These are phyloP conservation scores for Macaria liturata DNA, from an alignment of 2,888 invertebrate genomes.

Conservation along the genomic window DNA sequence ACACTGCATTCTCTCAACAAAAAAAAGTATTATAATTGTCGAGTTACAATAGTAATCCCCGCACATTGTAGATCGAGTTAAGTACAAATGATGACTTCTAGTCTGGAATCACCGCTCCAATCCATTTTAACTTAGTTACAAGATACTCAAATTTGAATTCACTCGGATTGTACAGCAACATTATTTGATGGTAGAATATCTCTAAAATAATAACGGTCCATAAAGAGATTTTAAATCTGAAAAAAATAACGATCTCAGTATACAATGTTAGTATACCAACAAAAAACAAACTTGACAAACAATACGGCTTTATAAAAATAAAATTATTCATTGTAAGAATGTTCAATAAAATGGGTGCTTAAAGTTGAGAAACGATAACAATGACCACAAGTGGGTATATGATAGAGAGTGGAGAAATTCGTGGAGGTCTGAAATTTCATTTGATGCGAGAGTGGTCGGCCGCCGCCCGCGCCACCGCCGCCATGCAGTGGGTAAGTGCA, in stretches of 20 bases:
- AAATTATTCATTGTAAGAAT: no score
- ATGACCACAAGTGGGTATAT: no score
- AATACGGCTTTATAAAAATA: no score
- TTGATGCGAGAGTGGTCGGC: conserved; percentile 15
- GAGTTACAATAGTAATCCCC: conserved; percentile 19
- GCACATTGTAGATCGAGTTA: conserved; percentile 38
- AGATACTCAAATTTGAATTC: conserved; percentile 25
- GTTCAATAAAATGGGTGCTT: no score
- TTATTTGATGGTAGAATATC: no score
- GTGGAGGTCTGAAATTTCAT: conserved; percentile 3
- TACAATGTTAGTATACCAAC: no score
- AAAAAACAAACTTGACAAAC: no score
- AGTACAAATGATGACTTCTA: conserved; percentile 40
- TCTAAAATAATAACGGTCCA: no score
- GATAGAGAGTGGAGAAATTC: neutral
- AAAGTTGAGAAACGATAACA: no score
- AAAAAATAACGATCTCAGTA: no score
- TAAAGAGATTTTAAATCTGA: no score
- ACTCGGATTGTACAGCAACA: neutral
- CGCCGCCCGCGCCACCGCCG: conserved; percentile 10
- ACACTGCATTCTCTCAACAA: no score
- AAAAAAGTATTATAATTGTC: neutral
- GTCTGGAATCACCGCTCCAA: conserved; percentile 32
- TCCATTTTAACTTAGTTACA: conserved; percentile 22
- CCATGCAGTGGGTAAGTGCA: conserved; percentile 30